Conservation (phyloP, 1,140 invertebrate species). For the Diorhabda carinulata region DNA sequence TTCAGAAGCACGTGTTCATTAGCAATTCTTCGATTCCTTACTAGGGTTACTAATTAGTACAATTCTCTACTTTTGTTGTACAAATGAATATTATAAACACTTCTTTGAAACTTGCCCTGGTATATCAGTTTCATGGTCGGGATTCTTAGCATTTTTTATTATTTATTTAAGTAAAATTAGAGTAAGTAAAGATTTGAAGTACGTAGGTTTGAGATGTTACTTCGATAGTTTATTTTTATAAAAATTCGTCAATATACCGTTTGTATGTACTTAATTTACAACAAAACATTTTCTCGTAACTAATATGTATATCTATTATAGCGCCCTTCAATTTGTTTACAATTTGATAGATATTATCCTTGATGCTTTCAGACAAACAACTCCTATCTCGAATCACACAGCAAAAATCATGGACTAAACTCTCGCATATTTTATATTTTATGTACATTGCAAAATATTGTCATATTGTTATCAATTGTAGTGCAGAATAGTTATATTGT, state of each 20-base stretch:
- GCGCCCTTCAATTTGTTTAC: constrained; percentile 38
- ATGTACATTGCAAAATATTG: constrained; percentile 15
- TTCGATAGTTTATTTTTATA: neutral
- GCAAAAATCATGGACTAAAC: constrained; percentile 27
- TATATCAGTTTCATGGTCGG: too few species aligned
- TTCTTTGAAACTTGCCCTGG: too few species aligned
- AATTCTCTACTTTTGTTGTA: too few species aligned
- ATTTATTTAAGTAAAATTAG: too few species aligned
- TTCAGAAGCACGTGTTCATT: too few species aligned
- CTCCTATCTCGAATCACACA: constrained; percentile 25
- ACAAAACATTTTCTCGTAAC: too few species aligned
- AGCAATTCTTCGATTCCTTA: too few species aligned
- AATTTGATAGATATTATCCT: constrained; percentile 36
- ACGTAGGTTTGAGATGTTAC: too few species aligned
- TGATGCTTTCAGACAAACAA: constrained; percentile 35
- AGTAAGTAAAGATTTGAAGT: too few species aligned
- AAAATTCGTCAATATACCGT: neutral
- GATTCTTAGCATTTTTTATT: too few species aligned
- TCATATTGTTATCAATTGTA: constrained; percentile 11
- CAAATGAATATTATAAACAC: too few species aligned
- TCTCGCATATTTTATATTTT: constrained; percentile 24
- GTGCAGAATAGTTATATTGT: neutral
- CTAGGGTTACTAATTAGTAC: too few species aligned
- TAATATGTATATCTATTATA: constrained; percentile 6
- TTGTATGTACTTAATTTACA: neutral